phyloP scores from a whole-genome alignment of 2,113 vertebrate species.

The Strix uralensis region DNA sequence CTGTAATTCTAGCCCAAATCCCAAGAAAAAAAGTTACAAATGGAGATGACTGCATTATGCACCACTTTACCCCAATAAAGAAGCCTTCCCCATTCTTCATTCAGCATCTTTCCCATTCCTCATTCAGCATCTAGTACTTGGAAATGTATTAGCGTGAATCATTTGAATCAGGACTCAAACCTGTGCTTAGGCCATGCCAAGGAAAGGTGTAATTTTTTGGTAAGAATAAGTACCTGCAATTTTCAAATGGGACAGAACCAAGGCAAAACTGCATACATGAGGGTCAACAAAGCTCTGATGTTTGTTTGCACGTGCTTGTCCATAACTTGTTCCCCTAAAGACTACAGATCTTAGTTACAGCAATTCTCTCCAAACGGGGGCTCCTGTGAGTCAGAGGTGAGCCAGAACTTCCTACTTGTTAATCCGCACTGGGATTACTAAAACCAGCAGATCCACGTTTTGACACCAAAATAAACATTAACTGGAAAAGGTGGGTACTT shows the following conservation, averaged over 20 bases:
- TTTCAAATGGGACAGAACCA: background rate
- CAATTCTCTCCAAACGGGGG: background rate
- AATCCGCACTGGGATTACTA: background rate
- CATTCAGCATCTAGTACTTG: background rate
- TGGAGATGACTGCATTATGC: background rate
- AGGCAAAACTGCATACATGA: background rate
- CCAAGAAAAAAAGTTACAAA: background rate
- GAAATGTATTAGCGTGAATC: rapidly evolving
- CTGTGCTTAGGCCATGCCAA: background rate
- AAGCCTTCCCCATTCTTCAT: background rate
- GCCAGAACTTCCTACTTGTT: background rate
- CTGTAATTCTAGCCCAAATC: background rate
- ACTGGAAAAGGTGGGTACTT: background rate
- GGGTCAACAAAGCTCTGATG: background rate
- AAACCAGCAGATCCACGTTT: background rate
- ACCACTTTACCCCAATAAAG: background rate
- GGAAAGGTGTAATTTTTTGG: background rate
- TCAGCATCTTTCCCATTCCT: background rate
- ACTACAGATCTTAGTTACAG: background rate
- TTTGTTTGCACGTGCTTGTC: background rate
- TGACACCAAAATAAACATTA: background rate
- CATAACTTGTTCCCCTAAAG: background rate
- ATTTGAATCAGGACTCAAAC: background rate
- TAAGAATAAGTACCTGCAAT: background rate
- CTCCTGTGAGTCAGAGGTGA: background rate